Evolutionary conservation across 2,888 invertebrate species (phyloP).

Genomic region (Drymonia ruficornis): DNA sequence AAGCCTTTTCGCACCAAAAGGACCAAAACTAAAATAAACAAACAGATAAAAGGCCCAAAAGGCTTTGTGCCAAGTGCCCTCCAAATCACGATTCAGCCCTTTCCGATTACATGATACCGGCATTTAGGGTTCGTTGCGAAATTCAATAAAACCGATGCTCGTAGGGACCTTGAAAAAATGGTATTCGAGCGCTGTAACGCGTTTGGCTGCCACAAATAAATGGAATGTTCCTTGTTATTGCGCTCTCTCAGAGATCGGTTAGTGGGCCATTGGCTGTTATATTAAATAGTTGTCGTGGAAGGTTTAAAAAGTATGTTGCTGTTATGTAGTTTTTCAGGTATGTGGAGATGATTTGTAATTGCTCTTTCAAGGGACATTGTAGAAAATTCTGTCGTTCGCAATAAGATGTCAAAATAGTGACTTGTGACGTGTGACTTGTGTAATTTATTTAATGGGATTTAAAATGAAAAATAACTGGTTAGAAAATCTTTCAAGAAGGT

Average conservation of each 20-base stretch:
- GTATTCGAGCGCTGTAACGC: constrained; percentile 10
- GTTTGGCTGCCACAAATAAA: constrained; percentile 3
- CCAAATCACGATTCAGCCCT: constrained; percentile 40
- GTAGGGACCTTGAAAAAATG: constrained; percentile 19
- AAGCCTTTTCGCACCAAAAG: neutral
- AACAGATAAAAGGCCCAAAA: constrained; percentile 37
- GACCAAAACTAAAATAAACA: constrained; percentile 35
- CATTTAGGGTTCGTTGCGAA: constrained; percentile 27
- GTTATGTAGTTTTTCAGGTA: too few relatives aligned
- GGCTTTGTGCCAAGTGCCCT: constrained; percentile 36
- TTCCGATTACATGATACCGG: constrained; percentile 39
- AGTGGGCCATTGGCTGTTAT: neutral
- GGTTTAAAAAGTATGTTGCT: neutral
- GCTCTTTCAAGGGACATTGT: too few relatives aligned
- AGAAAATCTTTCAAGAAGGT: too few relatives aligned
- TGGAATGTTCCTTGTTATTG: constrained; percentile 2
- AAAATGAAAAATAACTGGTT: too few relatives aligned
- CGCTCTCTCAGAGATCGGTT: neutral
- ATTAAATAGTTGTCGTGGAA: neutral
- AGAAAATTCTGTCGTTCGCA: too few relatives aligned
- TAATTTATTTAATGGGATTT: too few relatives aligned
- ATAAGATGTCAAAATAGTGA: too few relatives aligned
- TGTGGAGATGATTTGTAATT: too few relatives aligned
- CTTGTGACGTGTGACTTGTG: too few relatives aligned
- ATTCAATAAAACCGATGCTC: constrained; percentile 38